Evolutionary conservation across 2,113 vertebrate species (phyloP), one percentile per base, ranked within the genome.

Genomic region (Centrocercus urophasianus): DNA sequence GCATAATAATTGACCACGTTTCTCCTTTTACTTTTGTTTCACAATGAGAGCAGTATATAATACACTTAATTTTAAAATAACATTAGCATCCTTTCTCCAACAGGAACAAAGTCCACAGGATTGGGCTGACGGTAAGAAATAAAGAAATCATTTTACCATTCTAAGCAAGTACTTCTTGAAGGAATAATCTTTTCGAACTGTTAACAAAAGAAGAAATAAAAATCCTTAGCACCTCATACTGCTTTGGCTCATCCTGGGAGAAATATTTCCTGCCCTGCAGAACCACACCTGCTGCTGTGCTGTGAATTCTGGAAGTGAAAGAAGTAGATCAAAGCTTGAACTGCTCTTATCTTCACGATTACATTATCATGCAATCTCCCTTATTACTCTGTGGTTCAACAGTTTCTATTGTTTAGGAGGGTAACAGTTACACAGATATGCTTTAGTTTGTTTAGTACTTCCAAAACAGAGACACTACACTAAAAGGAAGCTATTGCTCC

Each of bases 281-380:
- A 86, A 34, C 47, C 11, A 10, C 45, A 81, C 71, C 76, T 73
- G 72, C 1, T 1, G 18, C 78, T 72, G 57, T 78, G 38, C 13
- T 70, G n/a, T 47, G 88, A 36, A 36, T 67, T 80, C 28, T 2
- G 1, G 56, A 81, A 90, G 74, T 3, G 5, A 79, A 78, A 82
- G 61, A 79, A 30, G 6, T 16, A 81, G 42, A 71, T 72, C 45
- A 74, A 95, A 90, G 40, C 16, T 91, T 83, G 93, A 91, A 95
- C 83, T 38, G 27, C 54, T 92, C 43, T 78, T 90, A 81, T 86
- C 57, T 92, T 71, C 27, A 72, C 17, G 38, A 90, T 82, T 93
- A 75, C 28, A 5, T 43, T 92, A 79, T 40, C 24, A 79, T 90
- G 77, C 48, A 87, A 79, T 67, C 71, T 82, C 72, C 38, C 64